phyloP scores from a whole-genome alignment of 2,113 vertebrate genomes.

The Sclerurus mexicanus region DNA sequence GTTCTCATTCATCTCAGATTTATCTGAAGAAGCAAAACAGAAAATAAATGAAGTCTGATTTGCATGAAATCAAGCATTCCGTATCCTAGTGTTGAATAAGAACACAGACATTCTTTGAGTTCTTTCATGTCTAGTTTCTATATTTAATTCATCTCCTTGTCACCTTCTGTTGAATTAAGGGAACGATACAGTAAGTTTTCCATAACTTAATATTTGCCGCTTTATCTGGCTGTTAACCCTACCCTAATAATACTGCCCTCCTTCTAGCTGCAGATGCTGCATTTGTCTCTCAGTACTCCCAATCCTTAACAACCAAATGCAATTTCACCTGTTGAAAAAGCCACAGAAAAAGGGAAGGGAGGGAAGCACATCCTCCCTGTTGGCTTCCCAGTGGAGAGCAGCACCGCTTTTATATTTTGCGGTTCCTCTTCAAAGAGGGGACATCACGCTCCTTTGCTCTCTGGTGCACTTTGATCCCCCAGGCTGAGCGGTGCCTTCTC shows the following conservation, averaged over 20 bases:
- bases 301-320: not conserved
- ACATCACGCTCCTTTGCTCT: not conserved
- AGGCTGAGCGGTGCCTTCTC: not conserved
- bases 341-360: not conserved
- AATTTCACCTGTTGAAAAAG: not conserved
- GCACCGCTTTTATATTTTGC: not conserved
- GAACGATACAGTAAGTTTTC: not conserved
- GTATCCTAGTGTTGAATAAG: slow-evolving; percentile 30
- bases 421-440: not conserved
- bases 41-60: slow-evolving; percentile 41
- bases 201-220: not conserved
- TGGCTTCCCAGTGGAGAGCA: not conserved
- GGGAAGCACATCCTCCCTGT: not conserved
- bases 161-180: slow-evolving; percentile 22
- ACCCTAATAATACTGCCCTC: not conserved
- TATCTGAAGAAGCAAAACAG: slow-evolving; percentile 18
- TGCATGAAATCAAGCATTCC: slow-evolving; percentile 56
- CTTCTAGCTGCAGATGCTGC: not conserved
- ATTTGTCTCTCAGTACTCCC: not conserved
- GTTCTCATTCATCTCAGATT: slow-evolving; percentile 23
- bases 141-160: slow-evolving; percentile 34
- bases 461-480: not conserved
- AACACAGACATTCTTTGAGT: not conserved
- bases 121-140: not conserved
- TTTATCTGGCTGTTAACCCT: not conserved